Percentiles rank a stretch among this genome's conserved stretches.
These are phyloP conservation scores for Cryptoprocta ferox DNA, from an alignment of 2,797 vertebrate species.

Conservation along the genomic window DNA sequence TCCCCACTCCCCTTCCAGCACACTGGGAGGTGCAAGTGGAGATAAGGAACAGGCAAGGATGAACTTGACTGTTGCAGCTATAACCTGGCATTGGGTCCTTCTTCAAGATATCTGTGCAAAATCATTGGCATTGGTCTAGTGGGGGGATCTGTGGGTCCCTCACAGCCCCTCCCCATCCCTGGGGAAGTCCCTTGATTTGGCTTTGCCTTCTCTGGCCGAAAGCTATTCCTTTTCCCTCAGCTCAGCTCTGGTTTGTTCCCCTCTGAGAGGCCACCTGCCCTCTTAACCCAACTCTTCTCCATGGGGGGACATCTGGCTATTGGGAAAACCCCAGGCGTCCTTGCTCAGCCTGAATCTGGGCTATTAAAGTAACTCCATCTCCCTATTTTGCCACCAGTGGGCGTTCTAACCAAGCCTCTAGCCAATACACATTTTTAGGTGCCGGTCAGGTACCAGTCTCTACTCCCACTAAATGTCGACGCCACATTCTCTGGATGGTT, in stretches of 20 bases:
- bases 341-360: not conserved
- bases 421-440: not conserved
- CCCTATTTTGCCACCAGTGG: not conserved
- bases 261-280: not conserved
- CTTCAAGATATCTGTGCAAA: not conserved
- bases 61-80: not conserved
- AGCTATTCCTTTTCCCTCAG: not conserved
- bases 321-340: not conserved
- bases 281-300: not conserved
- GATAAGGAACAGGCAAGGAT: not conserved
- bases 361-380: not conserved
- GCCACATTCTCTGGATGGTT: not conserved
- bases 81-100: not conserved
- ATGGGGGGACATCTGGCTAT: not conserved
- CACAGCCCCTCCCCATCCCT: not conserved
- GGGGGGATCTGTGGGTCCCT: not conserved
- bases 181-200: not conserved
- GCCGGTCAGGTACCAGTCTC: not conserved
- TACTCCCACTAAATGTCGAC: not conserved
- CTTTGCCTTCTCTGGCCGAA: conserved; percentile 8
- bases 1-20: not conserved
- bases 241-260: not conserved
- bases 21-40: not conserved
- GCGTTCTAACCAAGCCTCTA: not conserved
- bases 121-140: not conserved